Evolutionary conservation across 2,888 invertebrate species (phyloP), one percentile per base, ranked within the genome.

Genomic region (Piscicola geometra): DNA sequence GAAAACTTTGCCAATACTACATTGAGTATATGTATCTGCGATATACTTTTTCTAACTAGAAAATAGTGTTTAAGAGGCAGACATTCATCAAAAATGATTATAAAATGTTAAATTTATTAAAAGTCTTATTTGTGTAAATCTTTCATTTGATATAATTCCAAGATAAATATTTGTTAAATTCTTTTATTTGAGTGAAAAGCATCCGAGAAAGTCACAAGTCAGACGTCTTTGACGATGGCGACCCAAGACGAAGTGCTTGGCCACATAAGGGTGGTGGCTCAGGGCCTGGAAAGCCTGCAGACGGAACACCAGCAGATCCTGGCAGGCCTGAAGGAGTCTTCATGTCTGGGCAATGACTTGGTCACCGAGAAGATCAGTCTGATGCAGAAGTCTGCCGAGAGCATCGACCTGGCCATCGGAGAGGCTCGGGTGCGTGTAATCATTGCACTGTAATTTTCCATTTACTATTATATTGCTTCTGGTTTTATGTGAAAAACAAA

Each of bases 361-460:
- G 25, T 56, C 25, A 56, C 60, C 5, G 60, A 56, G n/a, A 56
- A 56, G 25, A n/a, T 56, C n/a, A 25, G 15, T 25, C 25, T 56
- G 25, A 56, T 56, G 60, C 60, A 56, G 25, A 56, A 56, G 25
- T 56, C 60, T 15, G 60, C 60, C 12, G 60, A 56, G 15, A 56
- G 60, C 60, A 56, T 56, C 5, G 60, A 56, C n/a, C 60, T 56
- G 60, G 60, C 60, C 5, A 56, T 56, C n/a, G 60, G 60, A 56
- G 60, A 56, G 25, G 60, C 60, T 25, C 21, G 60, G 25, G 60
- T 56, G 25, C 3, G 60, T 56, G 21, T 18, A 15, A 47, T 47
- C 9, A 56, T 56, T 25, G 3, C n/a, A 41, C 15, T 41, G 41
- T 15, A 15, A 15, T 41, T 41, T 41, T 41, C 15, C 5, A 41